Evolutionary conservation across 1,140 invertebrate species (phyloP), one percentile per base, ranked within the genome.

Genomic region (Atta colombica): DNA sequence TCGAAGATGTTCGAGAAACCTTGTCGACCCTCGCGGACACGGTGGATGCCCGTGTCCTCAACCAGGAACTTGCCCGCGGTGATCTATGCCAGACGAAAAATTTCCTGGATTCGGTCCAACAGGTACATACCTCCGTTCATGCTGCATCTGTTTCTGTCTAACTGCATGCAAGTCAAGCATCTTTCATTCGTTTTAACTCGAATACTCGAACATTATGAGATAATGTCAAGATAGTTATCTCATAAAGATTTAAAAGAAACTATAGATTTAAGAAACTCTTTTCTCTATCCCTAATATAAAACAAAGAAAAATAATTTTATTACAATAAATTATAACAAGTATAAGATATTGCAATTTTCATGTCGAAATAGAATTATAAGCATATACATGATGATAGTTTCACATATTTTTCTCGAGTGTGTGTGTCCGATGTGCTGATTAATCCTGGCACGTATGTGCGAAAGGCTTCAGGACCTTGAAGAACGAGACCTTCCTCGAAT

Each of bases 1-100:
- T 98, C 55, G 96, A 98, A 90, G 96, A 98, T 92, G 97, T 98
- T 61, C 96, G 97, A 65, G 97, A 97, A 85, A 96, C 97, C 16
- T 96, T 98, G 5, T 97, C 97, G 63, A 96, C 96, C 10, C 93
- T 98, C 86, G 97, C 97, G 25, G 97, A 98, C 92, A 96, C 97
- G 39, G 97, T 97, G 8, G 97, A 98, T 91, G 96, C 96, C 1
- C 95, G 96, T 71, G 96, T 96, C 21, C 95, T 96, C 65, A 95
- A 96, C 87, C 95, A 96, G 74, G 95, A 96, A 84, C 94, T 96
- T 18, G 94, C 96, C 10, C 94, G 96, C 35, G 94, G 96, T 51
- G 95, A 97, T 90, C 94, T 97, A 61, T 95, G 95, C 49, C 96
- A 96, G 85, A 96, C 97, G 35, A 96, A 96, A 92, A 95, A 94